These are phyloP conservation scores for Plumapathes pennacea DNA, from an alignment of 92 coral and sea anemone genomes.

Conservation along the genomic window DNA sequence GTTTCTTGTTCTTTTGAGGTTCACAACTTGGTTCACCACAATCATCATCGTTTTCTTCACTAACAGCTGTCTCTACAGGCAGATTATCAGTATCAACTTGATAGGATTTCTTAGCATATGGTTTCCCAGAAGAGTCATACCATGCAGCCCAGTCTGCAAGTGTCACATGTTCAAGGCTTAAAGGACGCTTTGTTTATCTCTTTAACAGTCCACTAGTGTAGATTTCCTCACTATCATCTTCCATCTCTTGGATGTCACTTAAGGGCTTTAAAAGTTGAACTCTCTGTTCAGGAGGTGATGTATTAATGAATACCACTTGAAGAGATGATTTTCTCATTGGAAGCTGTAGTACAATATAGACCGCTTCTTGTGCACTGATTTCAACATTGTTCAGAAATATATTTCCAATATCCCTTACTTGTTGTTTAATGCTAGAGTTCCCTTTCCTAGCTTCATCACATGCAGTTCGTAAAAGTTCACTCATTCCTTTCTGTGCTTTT, in stretches of 20 bases:
- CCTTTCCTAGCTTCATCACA: constrained; percentile 49
- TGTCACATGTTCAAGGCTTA: constrained; percentile 33
- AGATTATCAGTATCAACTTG: constrained; percentile 47
- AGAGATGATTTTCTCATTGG: constrained; percentile 50
- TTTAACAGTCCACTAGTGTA: constrained; percentile 43
- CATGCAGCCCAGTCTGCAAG: constrained; percentile 68
- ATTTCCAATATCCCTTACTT: constrained; percentile 37
- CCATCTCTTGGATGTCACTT: constrained; percentile 24
- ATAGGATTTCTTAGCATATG: constrained; percentile 40
- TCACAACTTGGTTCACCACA: constrained; percentile 21
- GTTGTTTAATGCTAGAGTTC: constrained; percentile 47
- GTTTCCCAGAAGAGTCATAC: constrained; percentile 56
- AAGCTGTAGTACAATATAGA: constrained; percentile 24
- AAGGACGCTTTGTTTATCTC: constrained; percentile 41
- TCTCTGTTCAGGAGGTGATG: constrained; percentile 38
- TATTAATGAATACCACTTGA: constrained; percentile 45
- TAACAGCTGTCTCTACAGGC: constrained; percentile 39
- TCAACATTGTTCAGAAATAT: constrained; percentile 47
- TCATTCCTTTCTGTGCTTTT: constrained; percentile 60
- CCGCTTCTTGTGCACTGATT: constrained; percentile 45
- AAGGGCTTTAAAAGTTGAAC: constrained; percentile 40
- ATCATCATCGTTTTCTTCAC: constrained; percentile 23
- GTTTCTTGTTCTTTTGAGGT: constrained; percentile 23
- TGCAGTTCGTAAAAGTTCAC: constrained; percentile 42
- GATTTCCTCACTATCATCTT: constrained; percentile 18